Conservation (phyloP, 2,888 invertebrate species). For the Drosophila nr. medialis region DNA sequence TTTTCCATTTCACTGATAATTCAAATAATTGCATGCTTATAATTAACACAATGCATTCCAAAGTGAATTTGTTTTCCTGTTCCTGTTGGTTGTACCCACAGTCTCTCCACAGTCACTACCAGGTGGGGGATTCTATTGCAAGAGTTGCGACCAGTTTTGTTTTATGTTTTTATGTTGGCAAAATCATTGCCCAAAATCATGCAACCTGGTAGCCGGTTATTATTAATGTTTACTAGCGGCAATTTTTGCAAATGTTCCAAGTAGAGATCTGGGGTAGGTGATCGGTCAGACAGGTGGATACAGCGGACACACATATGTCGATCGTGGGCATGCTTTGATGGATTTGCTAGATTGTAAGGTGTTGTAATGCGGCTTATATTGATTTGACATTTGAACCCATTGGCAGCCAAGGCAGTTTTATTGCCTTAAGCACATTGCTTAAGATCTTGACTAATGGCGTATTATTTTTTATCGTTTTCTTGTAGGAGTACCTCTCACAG, state of each 20-base stretch:
- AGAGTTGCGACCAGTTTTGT: slow-evolving; percentile 46
- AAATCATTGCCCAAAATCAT: not conserved
- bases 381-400: slow-evolving; percentile 65
- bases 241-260: slow-evolving; percentile 40
- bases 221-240: slow-evolving; percentile 15
- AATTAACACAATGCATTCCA: slow-evolving; percentile 16
- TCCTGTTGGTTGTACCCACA: slow-evolving; percentile 8
- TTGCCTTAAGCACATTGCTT: slow-evolving; percentile 7
- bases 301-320: slow-evolving; percentile 24
- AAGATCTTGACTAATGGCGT: slow-evolving; percentile 27
- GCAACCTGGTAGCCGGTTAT: slow-evolving; percentile 22
- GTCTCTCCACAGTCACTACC: not conserved
- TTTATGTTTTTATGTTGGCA: slow-evolving; percentile 22
- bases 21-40: slow-evolving; percentile 4
- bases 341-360: slow-evolving; percentile 20
- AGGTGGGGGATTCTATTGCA: slow-evolving; percentile 25
- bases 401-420: slow-evolving; percentile 20
- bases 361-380: slow-evolving; percentile 56
- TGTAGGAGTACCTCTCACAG: slow-evolving; percentile 83
- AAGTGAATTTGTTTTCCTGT: slow-evolving; percentile 20
- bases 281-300: slow-evolving; percentile 7
- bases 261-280: slow-evolving; percentile 48
- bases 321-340: slow-evolving; percentile 24
- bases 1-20: slow-evolving; percentile 18
- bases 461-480: slow-evolving; percentile 37